Evolutionary conservation across 1,140 invertebrate species (phyloP).

Genomic region (Platyscapa corneri): DNA sequence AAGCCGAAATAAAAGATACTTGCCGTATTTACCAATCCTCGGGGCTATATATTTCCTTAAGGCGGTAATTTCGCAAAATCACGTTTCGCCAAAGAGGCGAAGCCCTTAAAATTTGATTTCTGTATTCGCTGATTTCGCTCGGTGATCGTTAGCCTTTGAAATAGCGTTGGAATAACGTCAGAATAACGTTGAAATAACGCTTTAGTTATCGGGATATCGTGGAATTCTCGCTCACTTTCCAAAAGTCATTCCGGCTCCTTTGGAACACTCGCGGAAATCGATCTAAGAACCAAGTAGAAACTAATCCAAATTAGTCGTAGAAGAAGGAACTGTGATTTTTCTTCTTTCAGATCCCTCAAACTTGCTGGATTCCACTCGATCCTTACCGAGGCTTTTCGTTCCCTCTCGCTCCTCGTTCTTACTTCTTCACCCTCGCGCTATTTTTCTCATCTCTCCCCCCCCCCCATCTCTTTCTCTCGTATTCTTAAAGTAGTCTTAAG

Average conservation of each 20-base stretch:
- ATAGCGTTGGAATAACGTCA: too few relatives aligned
- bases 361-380: slow-evolving; percentile 35
- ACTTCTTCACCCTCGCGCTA: not conserved
- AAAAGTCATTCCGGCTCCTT: not conserved
- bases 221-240: not conserved
- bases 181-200: not conserved
- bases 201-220: not conserved
- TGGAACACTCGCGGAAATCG: slow-evolving; percentile 5
- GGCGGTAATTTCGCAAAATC: too few relatives aligned
- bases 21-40: too few relatives aligned
- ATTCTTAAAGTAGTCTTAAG: slow-evolving; percentile 49
- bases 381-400: slow-evolving; percentile 19
- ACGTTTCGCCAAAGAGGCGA: too few relatives aligned
- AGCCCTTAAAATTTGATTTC: too few relatives aligned
- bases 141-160: too few relatives aligned
- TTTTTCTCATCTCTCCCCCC: not conserved
- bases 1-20: too few relatives aligned
- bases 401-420: not conserved
- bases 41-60: too few relatives aligned
- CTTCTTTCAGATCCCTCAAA: slow-evolving; percentile 43
- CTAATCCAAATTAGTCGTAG: slow-evolving; percentile 45
- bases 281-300: slow-evolving; percentile 30
- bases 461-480: not conserved
- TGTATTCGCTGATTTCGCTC: too few relatives aligned
- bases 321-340: slow-evolving; percentile 51